Evolutionary conservation across 2,797 vertebrate genomes (phyloP), one percentile per base, ranked within the genome.

Genomic region (Gephyroberyx darwinii): DNA sequence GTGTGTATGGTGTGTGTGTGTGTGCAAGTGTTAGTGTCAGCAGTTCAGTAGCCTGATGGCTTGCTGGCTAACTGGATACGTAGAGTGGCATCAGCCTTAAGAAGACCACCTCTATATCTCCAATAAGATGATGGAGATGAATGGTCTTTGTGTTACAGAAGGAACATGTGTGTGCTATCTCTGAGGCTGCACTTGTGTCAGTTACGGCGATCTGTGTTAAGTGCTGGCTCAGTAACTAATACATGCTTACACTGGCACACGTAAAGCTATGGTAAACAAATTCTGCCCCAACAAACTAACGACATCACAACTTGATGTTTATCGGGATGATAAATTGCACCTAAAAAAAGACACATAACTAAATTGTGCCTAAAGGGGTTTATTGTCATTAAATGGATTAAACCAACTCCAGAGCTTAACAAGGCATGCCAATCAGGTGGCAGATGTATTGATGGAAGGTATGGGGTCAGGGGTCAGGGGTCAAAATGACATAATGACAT

Each of bases 351-450:
- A 60, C 22, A 2, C 64, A 85, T 60, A 31, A 4, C n/a, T n/a
- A n/a, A n/a, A 76, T 84, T 83, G 75, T 56, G 61, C 66, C 52
- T 50, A 71, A 86, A n/a, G 77, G 75, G 57, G 76, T 77, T 74
- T 39, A 74, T 66, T 65, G 69, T 81, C 77, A 76, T 87, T 81
- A 74, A 75, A 77, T 64, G 76, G 73, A 91, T 88, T 70, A 80
- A 80, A 78, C 33, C 60, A 64, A 66, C 69, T 64, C 30, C 52
- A 56, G 64, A 55, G 59, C 61, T 57, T 71, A 88, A 86, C 87
- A 82, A 83, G 74, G 78, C 70, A 6, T 69, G 65, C 37, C 66
- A 67, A 51, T 78, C 63, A 71, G 63, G 70, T 47, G 56, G 41
- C 68, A 57, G 75, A 77, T 55, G 31, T 43, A 79, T 52, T 84